Percentiles rank a stretch among this genome's conserved stretches.
phyloP scores from a whole-genome alignment of 2,797 vertebrate species.

The Synaphobranchus kaupii region DNA sequence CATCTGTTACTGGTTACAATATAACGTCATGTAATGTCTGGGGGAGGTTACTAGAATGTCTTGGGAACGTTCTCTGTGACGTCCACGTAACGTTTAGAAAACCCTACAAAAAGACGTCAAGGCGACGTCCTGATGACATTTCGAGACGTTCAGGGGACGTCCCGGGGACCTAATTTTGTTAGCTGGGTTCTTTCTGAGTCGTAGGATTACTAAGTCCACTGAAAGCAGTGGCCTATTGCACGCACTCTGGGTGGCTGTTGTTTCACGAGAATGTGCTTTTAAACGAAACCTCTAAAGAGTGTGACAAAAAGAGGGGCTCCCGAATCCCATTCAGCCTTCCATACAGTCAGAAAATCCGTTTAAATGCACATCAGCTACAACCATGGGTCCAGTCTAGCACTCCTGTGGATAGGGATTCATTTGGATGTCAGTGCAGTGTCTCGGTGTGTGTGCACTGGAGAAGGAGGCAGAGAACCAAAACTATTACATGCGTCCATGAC shows the following conservation, averaged over 20 bases:
- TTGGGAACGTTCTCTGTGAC: too few relatives aligned
- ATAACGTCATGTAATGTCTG: too few relatives aligned
- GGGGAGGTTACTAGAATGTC: too few relatives aligned
- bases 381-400: neutral
- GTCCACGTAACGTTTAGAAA: too few relatives aligned
- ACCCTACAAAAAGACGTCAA: too few relatives aligned
- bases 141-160: too few relatives aligned
- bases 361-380: neutral
- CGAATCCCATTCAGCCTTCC: neutral
- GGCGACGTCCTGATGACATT: too few relatives aligned
- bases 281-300: neutral
- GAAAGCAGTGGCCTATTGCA: neutral
- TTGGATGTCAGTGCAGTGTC: neutral
- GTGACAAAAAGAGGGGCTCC: neutral
- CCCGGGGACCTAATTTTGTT: too few relatives aligned
- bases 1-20: too few relatives aligned
- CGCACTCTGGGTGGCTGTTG: neutral
- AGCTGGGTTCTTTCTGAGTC: neutral
- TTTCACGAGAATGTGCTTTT: neutral
- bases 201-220: neutral
- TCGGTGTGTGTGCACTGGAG: neutral
- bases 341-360: neutral
- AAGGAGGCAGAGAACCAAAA: neutral
- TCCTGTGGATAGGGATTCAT: neutral
- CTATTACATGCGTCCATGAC: neutral